Evolutionary conservation across 2,888 invertebrate genomes (phyloP), one percentile per base, ranked within the genome.

Genomic region (Orchesellides sinensis): DNA sequence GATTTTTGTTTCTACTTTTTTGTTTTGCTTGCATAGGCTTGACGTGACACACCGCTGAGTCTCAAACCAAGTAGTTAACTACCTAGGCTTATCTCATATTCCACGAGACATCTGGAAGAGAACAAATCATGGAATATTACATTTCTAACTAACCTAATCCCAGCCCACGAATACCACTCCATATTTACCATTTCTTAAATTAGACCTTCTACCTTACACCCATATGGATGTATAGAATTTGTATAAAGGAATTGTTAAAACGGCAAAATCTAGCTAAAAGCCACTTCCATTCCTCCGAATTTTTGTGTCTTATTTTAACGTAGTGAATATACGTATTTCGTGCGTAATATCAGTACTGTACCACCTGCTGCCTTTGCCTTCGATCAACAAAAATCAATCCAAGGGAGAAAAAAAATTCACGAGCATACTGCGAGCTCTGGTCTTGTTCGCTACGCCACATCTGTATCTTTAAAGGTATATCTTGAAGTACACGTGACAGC

Each of bases 291-390:
- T 52, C 10, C 19, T 2, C 21, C 52, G 52, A 21, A 52, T 40
- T 6, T 25, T 40, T 8, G n/a, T 2, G 10, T 65, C n/a, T 10
- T n/a, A n/a, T n/a, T n/a, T n/a, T n/a, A n/a, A n/a, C 47, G n/a
- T 47, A 47, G 5, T 23, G 47, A 49, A n/a, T 66, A 49, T 40
- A 40, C 40, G 10, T 40, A n/a, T 40, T 40, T 40, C 40, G n/a
- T 40, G 40, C 2, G 21, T 52, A n/a, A 19, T 10, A 21, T 17
- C 32, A 49, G 47, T 14, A 65, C 29, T 6, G 32, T 66, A 59
- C 68, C 68, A 68, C 66, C 77, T 77, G 77, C 77, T 77, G 68
- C 21, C 77, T 49, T 54, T n/a, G 27, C 61, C 29, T 69, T 73
- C 63, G 63, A 73, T 73, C 59, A 73, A 47, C 72, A 72, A 59